Evolutionary conservation across 2,113 vertebrate species (phyloP).

Genomic region (Numenius arquata): DNA sequence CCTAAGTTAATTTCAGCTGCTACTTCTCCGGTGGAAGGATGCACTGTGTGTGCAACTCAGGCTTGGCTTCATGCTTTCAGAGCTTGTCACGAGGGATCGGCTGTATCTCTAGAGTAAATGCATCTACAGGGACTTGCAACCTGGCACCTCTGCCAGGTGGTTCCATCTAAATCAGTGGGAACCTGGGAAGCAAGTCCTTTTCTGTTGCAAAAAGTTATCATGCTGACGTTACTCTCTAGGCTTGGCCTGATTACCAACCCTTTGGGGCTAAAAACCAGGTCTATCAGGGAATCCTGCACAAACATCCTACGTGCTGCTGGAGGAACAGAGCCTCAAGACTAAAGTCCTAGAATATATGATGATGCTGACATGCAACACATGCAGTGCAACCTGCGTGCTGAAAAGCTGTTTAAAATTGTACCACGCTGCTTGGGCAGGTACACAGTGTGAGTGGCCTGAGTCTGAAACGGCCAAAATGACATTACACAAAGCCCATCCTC

Average conservation of each 20-base stretch:
- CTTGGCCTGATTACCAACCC: background rate
- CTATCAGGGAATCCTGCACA: background rate
- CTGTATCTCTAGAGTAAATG: background rate
- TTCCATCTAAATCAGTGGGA: background rate
- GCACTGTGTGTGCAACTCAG: background rate
- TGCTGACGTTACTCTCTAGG: background rate
- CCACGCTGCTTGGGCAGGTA: fast-evolving
- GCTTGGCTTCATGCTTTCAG: background rate
- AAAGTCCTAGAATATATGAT: no score
- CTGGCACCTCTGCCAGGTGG: background rate
- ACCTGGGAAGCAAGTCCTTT: background rate
- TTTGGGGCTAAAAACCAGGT: background rate
- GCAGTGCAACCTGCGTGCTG: background rate
- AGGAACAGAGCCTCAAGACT: background rate
- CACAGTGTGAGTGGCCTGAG: background rate
- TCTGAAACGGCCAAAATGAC: background rate
- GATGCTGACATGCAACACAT: background rate
- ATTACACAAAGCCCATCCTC: background rate
- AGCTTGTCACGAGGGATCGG: background rate
- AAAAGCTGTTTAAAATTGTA: background rate
- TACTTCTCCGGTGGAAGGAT: background rate
- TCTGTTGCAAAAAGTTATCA: no score
- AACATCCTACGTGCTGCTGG: background rate
- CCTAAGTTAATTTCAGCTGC: background rate
- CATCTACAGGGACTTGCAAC: background rate